phyloP scores from a whole-genome alignment of 2,797 vertebrate genomes.

The Cephalopachus bancanus region DNA sequence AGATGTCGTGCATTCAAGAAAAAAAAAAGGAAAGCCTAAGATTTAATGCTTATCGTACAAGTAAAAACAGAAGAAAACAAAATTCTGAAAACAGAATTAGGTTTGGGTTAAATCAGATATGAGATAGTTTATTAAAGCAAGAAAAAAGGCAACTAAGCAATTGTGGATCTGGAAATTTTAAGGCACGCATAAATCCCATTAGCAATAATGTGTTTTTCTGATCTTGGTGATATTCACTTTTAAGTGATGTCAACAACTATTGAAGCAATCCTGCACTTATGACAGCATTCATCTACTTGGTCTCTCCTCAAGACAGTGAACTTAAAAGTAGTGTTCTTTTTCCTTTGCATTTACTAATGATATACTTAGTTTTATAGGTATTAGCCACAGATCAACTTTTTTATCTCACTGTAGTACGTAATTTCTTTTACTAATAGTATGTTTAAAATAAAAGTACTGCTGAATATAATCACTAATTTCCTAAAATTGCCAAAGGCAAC shows the following conservation, averaged over 20 bases:
- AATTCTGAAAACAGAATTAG: constrained; percentile 73
- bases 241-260: constrained; percentile 83
- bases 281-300: constrained; percentile 76
- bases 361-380: constrained; percentile 84
- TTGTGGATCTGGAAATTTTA: constrained; percentile 76
- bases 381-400: constrained; percentile 80
- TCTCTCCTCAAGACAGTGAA: constrained; percentile 78
- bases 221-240: constrained; percentile 84
- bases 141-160: constrained; percentile 78
- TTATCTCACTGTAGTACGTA: constrained; percentile 77
- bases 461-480: constrained; percentile 87
- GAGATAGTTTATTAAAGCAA: constrained; percentile 81
- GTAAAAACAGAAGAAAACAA: constrained; percentile 62
- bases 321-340: constrained; percentile 79
- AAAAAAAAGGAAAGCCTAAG: constrained; percentile 35
- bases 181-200: constrained; percentile 83
- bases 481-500: constrained; percentile 86
- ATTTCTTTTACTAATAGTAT: constrained; percentile 84
- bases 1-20: neutral
- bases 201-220: constrained; percentile 83
- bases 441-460: constrained; percentile 87
- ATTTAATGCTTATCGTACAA: constrained; percentile 58
- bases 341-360: constrained; percentile 81
- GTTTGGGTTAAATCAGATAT: constrained; percentile 80
- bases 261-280: constrained; percentile 82